These are phyloP conservation scores for Beroe forskalii DNA, from an alignment of 37 sponge, comb jelly and placozoan species.

Conservation along the genomic window DNA sequence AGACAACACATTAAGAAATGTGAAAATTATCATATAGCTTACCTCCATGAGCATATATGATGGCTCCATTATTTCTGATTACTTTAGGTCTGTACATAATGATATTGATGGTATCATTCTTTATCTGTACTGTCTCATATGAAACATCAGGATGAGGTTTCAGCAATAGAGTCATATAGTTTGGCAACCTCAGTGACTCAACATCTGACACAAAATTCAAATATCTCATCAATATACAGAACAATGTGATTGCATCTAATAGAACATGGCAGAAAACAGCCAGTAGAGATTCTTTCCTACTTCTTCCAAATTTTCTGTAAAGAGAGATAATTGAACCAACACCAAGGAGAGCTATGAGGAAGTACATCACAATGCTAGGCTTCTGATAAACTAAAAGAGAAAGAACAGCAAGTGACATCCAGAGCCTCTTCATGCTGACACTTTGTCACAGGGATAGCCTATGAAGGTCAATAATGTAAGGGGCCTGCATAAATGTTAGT, in stretches of 20 bases:
- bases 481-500: too few relatives aligned
- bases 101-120: conserved; percentile 13
- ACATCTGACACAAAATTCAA: conserved; percentile 31
- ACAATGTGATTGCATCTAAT: background rate
- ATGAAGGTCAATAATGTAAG: too few relatives aligned
- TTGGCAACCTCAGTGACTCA: background rate
- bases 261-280: background rate
- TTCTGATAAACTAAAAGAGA: background rate
- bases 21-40: background rate
- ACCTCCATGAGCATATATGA: conserved; percentile 38
- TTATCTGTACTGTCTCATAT: conserved; percentile 6
- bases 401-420: background rate
- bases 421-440: background rate
- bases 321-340: background rate
- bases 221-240: background rate
- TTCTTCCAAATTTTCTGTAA: background rate
- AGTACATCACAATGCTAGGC: background rate
- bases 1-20: too few relatives aligned
- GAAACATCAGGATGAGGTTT: conserved; percentile 27
- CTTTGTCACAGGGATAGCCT: too few relatives aligned
- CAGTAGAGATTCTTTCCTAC: background rate
- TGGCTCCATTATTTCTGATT: background rate
- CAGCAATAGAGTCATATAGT: background rate
- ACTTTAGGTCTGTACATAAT: background rate
- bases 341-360: background rate